Evolutionary conservation across 2,113 vertebrate species (phyloP), one percentile per base, ranked within the genome.

Genomic region (Strigops habroptila): DNA sequence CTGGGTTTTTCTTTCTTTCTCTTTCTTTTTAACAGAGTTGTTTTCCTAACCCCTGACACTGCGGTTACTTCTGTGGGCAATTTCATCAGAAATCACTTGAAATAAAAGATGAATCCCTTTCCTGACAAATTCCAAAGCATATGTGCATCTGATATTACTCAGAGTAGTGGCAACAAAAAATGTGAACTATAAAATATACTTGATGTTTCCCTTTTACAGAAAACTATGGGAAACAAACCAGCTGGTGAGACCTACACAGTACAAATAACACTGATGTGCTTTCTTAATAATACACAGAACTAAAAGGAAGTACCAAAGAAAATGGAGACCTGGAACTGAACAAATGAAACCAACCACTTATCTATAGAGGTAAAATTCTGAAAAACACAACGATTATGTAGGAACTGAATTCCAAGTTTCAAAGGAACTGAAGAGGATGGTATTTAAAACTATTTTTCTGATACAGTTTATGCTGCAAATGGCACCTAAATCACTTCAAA

Each of bases 61-160:
- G 64, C 80, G 64, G 88, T 90, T 91, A 88, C 19, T 80, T 86
- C 30, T 90, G 73, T 37, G 68, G 76, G 59, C 12, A 86, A 83
- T 90, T 94, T 74, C 60, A 88, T 88, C 68, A 78, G 64, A 88
- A 94, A 88, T 44, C 46, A 75, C 37, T 55, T 86, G 69, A 88
- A 94, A 85, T 60, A 82, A 79, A 95, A 91, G 68, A 93, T 69
- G 3, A 91, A 78, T 91, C 77, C 28, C 39, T 82, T 69, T 82
- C 28, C 84, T 55, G 21, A 79, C 48, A 95, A 91, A 76, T 79
- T 78, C 52, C 52, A 93, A 82, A 90, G 67, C 52, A 64, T 69
- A 14, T 76, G 28, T 53, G 52, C 65, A 75, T 87, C 27, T 91
- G 59, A 70, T 86, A 89, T 49, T 91, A 74, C 31, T 95, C 88